phyloP scores from a whole-genome alignment of 2,888 invertebrate species.

The Isotomurus palustris region DNA sequence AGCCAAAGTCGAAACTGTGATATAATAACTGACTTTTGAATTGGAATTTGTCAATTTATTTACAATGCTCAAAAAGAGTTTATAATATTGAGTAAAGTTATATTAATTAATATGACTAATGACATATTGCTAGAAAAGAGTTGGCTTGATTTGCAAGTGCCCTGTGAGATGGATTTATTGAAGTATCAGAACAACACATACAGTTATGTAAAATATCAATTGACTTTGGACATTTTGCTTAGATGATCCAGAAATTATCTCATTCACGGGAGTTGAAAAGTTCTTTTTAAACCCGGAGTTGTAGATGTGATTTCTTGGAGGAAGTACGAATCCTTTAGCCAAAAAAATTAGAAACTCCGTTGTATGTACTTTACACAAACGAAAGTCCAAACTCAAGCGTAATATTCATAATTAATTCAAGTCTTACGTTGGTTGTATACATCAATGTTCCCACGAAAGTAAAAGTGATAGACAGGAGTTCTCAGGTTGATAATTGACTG shows the following conservation, averaged over 20 bases:
- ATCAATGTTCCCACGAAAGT: slow-evolving; percentile 26
- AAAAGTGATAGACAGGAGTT: slow-evolving; percentile 35
- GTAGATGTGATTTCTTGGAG: slow-evolving; percentile 30
- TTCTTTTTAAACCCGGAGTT: slow-evolving; percentile 34
- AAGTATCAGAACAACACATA: too few species aligned
- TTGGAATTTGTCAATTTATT: too few species aligned
- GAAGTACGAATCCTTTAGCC: slow-evolving; percentile 34
- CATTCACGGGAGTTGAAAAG: slow-evolving; percentile 35
- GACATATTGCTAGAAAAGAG: too few species aligned
- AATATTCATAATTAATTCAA: background rate
- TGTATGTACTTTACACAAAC: too few species aligned
- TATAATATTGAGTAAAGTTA: too few species aligned
- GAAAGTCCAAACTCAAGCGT: too few species aligned
- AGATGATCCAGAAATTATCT: slow-evolving; percentile 25
- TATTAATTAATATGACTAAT: too few species aligned
- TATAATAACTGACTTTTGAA: background rate
- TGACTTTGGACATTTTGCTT: too few species aligned
- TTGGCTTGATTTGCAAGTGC: too few species aligned
- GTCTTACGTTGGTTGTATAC: slow-evolving; percentile 27
- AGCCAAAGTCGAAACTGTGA: background rate
- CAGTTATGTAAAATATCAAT: too few species aligned
- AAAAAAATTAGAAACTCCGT: background rate
- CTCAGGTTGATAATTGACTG: slow-evolving; percentile 25
- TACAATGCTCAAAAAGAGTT: too few species aligned
- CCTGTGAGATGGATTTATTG: too few species aligned